Conservation (phyloP, 1,140 invertebrate genomes). For the Megathymus violae region DNA sequence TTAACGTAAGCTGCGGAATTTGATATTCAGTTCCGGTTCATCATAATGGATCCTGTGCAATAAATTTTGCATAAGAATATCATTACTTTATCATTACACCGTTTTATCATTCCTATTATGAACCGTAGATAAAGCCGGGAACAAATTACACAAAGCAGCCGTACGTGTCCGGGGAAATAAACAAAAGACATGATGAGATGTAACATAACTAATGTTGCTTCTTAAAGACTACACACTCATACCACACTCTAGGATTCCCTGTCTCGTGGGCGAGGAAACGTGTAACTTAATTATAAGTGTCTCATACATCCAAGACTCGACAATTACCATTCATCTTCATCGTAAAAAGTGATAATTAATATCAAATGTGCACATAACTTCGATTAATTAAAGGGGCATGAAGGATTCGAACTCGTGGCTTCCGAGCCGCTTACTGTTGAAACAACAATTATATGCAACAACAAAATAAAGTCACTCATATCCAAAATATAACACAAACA, state of each 20-base stretch:
- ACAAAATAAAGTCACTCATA: too few relatives aligned
- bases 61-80: constrained; percentile 35
- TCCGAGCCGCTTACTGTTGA: too few relatives aligned
- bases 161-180: neutral
- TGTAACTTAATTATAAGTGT: neutral
- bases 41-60: constrained; percentile 23
- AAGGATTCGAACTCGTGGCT: too few relatives aligned
- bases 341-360: too few relatives aligned
- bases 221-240: neutral
- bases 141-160: constrained; percentile 10
- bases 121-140: constrained; percentile 7
- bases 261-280: neutral
- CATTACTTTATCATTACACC: constrained; percentile 27
- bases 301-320: neutral
- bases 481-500: too few relatives aligned
- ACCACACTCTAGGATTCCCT: too few relatives aligned
- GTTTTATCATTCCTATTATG: constrained; percentile 20
- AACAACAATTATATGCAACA: too few relatives aligned
- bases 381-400: too few relatives aligned
- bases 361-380: too few relatives aligned
- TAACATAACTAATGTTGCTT: neutral
- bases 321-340: too few relatives aligned
- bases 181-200: neutral
- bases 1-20: constrained; percentile 31
- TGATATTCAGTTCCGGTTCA: constrained; percentile 29